Evolutionary conservation across 2,888 invertebrate species (phyloP).

Genomic region (Leptinotarsa haldemani): DNA sequence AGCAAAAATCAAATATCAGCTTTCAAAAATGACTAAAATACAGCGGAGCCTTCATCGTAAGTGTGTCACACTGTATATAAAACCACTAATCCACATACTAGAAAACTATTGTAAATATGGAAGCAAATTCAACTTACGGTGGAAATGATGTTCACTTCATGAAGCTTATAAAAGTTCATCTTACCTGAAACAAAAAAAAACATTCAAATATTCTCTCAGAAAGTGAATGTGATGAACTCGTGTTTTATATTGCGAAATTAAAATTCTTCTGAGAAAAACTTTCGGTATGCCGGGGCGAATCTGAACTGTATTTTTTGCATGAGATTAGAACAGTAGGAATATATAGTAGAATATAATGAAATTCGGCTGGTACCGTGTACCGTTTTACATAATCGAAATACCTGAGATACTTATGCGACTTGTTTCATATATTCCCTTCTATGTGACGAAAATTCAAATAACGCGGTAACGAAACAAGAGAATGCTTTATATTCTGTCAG

Average conservation of each 20-base stretch:
- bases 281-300: not conserved
- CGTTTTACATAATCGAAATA: not conserved
- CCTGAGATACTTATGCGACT: not conserved
- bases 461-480: not conserved
- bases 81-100: not conserved
- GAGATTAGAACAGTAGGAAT: not conserved
- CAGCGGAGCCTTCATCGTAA: too few species aligned
- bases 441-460: not conserved
- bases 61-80: too few species aligned
- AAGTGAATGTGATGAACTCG: not conserved
- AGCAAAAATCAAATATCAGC: too few species aligned
- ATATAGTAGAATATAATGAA: not conserved
- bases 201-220: not conserved
- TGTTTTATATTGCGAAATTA: not conserved
- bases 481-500: too few species aligned
- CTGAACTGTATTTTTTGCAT: not conserved
- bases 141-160: not conserved
- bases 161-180: not conserved
- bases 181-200: constrained; percentile 7
- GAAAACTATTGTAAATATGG: not conserved
- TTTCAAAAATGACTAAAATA: too few species aligned
- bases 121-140: not conserved
- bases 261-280: not conserved
- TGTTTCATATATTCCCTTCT: not conserved
- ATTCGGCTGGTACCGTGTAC: not conserved